Conservation (phyloP, 53 echinoderm and acorn worm genomes). For the Astropecten irregularis region DNA sequence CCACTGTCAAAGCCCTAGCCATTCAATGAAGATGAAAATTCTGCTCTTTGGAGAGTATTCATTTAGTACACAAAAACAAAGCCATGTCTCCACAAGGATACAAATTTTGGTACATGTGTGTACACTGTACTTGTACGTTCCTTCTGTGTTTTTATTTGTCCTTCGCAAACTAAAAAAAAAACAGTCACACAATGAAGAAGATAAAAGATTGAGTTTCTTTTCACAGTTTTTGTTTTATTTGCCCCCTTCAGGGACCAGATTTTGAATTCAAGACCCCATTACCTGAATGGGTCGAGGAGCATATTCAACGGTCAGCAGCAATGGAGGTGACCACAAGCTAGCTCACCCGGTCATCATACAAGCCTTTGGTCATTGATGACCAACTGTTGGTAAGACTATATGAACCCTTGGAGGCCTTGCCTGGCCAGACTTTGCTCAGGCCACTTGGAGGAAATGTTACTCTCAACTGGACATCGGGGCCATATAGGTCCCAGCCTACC, state of each 20-base stretch:
- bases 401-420: not conserved
- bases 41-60: no score
- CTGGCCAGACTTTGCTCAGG: not conserved
- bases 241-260: slow-evolving; percentile 79
- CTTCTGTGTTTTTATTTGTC: no score
- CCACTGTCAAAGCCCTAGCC: no score
- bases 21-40: no score
- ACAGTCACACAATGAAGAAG: no score
- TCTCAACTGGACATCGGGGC: not conserved
- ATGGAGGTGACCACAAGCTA: not conserved
- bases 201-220: no score
- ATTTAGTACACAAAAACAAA: no score
- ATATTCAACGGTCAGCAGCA: slow-evolving; percentile 57
- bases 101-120: no score
- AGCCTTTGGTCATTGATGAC: not conserved
- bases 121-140: no score
- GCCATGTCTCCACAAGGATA: no score
- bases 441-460: not conserved
- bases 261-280: slow-evolving; percentile 93
- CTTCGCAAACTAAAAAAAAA: no score
- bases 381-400: not conserved
- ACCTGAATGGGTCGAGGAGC: slow-evolving; percentile 84
- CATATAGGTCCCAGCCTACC: no score
- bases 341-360: not conserved
- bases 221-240: not conserved